These are phyloP conservation scores for Saguinus midas DNA, from an alignment of 2,113 vertebrate species.

Conservation along the genomic window DNA sequence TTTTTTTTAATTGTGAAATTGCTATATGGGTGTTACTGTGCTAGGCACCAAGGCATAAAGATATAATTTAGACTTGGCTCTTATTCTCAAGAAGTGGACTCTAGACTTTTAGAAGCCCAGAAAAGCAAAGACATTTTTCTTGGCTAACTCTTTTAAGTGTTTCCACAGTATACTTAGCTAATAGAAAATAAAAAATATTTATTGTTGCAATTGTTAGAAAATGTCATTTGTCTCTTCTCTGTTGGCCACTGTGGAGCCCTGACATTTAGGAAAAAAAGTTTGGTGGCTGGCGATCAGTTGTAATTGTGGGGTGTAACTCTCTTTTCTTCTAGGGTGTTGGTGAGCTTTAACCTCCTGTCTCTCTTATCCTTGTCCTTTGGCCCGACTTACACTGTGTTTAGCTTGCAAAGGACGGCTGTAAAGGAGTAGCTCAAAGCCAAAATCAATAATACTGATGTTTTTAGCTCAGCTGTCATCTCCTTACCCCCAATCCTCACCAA, in stretches of 20 bases:
- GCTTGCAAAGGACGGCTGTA: neutral
- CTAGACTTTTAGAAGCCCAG: neutral
- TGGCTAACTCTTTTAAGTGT: constrained; percentile 1
- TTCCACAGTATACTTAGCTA: neutral
- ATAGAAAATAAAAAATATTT: constrained; percentile 2
- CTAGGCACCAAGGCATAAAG: neutral
- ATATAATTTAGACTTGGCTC: neutral
- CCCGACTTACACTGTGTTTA: neutral
- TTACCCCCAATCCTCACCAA: neutral
- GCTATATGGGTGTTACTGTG: neutral
- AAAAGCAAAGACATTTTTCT: constrained; percentile 8
- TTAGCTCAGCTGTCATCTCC: neutral
- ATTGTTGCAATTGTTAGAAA: neutral
- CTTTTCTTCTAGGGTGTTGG: neutral
- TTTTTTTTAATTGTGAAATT: neutral
- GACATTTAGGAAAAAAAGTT: neutral
- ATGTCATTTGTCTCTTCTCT: neutral
- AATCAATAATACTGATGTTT: neutral
- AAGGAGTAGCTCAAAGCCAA: neutral
- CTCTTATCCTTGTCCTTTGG: neutral
- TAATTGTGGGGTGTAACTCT: neutral
- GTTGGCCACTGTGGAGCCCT: neutral
- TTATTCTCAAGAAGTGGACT: neutral
- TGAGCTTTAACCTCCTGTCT: neutral
- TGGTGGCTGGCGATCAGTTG: neutral